A percentile compares a stretch with the other conserved stretches of the same genome.
Conservation (phyloP, 2,888 invertebrate genomes). For the Fissipunctia ypsillon region DNA sequence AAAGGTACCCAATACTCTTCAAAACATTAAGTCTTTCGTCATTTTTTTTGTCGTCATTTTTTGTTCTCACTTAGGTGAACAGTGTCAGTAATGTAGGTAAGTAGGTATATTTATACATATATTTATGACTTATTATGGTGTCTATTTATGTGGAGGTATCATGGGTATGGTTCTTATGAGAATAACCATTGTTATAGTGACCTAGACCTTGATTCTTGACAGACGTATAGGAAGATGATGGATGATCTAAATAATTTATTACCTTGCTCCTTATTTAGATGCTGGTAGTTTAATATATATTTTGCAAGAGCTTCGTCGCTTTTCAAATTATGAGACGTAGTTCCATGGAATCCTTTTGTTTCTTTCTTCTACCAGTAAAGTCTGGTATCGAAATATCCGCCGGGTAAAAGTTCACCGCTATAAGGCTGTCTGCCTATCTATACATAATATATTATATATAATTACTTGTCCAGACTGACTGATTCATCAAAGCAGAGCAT, state of each 20-base stretch:
- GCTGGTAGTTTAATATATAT: not conserved
- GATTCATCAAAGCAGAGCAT: too few species aligned
- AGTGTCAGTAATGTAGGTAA: too few species aligned
- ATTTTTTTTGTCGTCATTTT: too few species aligned
- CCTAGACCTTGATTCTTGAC: constrained; percentile 37
- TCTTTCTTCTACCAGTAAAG: not conserved
- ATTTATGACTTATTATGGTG: constrained; percentile 2
- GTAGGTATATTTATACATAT: not conserved
- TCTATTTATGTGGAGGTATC: not conserved
- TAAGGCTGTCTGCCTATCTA: not conserved
- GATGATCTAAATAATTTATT: constrained; percentile 13
- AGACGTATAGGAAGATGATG: constrained; percentile 17
- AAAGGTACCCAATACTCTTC: too few species aligned
- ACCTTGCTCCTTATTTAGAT: not conserved
- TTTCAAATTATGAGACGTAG: not conserved
- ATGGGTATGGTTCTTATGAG: constrained; percentile 8
- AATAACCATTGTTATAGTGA: constrained; percentile 43
- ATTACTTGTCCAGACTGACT: too few species aligned
- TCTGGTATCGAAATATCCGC: not conserved
- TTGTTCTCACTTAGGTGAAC: too few species aligned
- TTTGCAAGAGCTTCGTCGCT: not conserved
- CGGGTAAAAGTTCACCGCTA: not conserved
- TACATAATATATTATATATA: too few species aligned
- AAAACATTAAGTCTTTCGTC: too few species aligned
- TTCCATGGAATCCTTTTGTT: constrained; percentile 4